Base-by-base conservation (phyloP, 2,888 invertebrate genomes). In the Drosophila birchii region DNA sequence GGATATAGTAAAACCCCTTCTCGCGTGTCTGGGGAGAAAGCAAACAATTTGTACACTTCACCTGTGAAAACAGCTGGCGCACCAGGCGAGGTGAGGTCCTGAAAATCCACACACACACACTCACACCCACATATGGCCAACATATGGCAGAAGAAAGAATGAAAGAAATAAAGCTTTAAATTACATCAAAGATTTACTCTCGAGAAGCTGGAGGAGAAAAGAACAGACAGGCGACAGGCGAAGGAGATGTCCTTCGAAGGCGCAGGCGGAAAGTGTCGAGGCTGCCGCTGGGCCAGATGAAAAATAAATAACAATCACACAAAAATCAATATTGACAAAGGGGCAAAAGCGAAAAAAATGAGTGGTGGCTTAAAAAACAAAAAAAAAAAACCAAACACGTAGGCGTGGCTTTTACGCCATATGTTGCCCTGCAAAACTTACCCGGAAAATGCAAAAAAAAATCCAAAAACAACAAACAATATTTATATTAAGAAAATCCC, bases 261-360 rank as follows among this genome's bases (percentile, higher is more conserved):
- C n/a, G 51, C 51, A 51, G 51, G 51, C 51, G 34, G 34, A 14
- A 51, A 68, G 69, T 69, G 67, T 68, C 67, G 63, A 36, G 49
- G 49, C 49, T 51, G 20, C 49, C 57, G 32, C 47, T 74, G 72
- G 62, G 75, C 75, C 45, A 75, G 80, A 85, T 85, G 75, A 86
- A 85, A 85, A 86, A 88, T 85, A 85, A 85, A 85, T 86, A 85
- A 87, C 86, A 85, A 85, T 88, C 86, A 86, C 67, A 78, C 72
- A 62, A 84, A 84, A 84, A 88, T 84, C 84, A 84, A 84, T 84
- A 84, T 84, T 84, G 86, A 87, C 82, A 77, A 75, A 56, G 57
- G 47, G 44, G 59, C 59, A 36, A 59, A 44, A 36, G 44, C 12
- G 36, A 34, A 32, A 34, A 68, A 58, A 61, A 54, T 56, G 61